Conservation (phyloP, 1,140 invertebrate species). For the Cecropterus lyciades region DNA sequence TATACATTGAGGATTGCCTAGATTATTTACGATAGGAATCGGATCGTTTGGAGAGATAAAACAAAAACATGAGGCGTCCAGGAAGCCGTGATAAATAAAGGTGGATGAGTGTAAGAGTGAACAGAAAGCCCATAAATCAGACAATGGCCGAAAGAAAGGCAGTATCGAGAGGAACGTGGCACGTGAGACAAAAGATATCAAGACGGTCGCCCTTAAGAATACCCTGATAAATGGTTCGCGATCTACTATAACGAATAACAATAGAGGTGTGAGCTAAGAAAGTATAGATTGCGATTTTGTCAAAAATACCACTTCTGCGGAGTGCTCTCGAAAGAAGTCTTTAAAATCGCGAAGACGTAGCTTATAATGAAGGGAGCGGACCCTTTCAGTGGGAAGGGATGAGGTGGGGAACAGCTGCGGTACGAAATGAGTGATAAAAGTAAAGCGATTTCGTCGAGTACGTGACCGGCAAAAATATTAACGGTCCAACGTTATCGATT, state of each 20-base stretch:
- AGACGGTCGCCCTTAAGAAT: conserved; percentile 40
- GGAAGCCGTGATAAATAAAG: conserved; percentile 32
- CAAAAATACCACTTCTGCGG: conserved; percentile 49
- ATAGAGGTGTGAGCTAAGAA: conserved; percentile 31
- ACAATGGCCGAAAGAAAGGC: conserved; percentile 40
- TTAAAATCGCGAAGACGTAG: conserved; percentile 55
- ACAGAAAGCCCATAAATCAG: conserved; percentile 47
- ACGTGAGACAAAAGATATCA: conserved; percentile 47
- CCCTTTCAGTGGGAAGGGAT: conserved; percentile 37
- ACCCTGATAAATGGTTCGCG: conserved; percentile 46
- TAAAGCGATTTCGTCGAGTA: conserved; percentile 35
- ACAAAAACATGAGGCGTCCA: conserved; percentile 43
- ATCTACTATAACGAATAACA: conserved; percentile 35
- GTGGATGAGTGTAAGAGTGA: conserved; percentile 22
- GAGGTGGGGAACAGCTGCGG: conserved; percentile 32
- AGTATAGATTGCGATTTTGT: conserved; percentile 40
- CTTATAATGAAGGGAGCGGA: conserved; percentile 51
- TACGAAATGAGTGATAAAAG: conserved; percentile 38
- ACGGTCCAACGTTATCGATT: conserved; percentile 15
- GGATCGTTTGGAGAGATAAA: conserved; percentile 39
- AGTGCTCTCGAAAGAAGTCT: conserved; percentile 54
- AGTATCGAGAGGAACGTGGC: conserved; percentile 43
- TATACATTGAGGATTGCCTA: conserved; percentile 26
- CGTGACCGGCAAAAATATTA: conserved; percentile 35
- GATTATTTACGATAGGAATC: conserved; percentile 27